Base-by-base conservation (phyloP, 2,113 vertebrate species). In the Xyliphius kryptos region DNA sequence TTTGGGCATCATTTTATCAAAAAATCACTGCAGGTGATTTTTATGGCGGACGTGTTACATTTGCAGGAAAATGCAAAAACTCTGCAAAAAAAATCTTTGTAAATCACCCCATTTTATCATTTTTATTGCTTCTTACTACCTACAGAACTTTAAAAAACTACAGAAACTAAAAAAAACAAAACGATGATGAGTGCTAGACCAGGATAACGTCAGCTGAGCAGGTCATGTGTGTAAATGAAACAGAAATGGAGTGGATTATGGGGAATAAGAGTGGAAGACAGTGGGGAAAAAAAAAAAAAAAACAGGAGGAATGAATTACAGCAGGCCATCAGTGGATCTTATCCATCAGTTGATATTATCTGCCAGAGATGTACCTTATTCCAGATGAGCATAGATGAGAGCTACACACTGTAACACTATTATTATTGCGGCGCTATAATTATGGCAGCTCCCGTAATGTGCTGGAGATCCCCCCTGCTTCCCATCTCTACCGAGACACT, bases 381-480 rank as follows among this genome's bases (percentile, higher is more conserved):
- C 37, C 38, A 32, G 59, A 20, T 14, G 53, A 20, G 52, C 15
- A 22, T 56, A 15, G 11, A 44, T 49, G 40, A 22, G 53, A 41
- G 55, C 32, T 41, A 49, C 17, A 10, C 46, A 22, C 17, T 43
- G 43, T 65, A 53, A 62, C 49, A 63, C 49, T 57, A 48, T 57
- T 51, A 58, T 58, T 40, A 22, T 22, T 20, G 55, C 8, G 10
- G 4, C 41, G 19, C 21, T 66, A 41, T 66, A 72, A 76, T 76
- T 69, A 74, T 70, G 22, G 69, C 67, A 60, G 40, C 61, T 56
- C 46, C 38, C 61, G 52, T 65, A 53, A 21, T 36, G 44, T 74
- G 74, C 62, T 66, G 51, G 65, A 66, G 68, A 66, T 70, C 58
- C 52, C 20, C 14, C 20, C 12, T 17, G 2, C 12, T 3, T 47